Evolutionary conservation across 2,113 vertebrate species (phyloP).

Genomic region (Thunnus maccoyii): DNA sequence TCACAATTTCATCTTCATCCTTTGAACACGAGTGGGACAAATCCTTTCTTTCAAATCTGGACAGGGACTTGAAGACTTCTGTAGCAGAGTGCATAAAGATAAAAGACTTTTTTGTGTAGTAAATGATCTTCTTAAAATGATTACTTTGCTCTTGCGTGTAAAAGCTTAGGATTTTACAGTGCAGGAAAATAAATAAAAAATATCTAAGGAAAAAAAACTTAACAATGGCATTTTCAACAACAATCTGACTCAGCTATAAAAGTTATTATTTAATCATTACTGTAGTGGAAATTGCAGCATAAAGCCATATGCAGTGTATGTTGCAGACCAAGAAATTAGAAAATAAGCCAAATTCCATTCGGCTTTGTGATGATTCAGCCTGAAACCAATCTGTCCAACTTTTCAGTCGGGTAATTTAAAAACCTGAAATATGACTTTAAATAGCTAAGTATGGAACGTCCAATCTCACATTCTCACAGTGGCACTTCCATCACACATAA

Average conservation of each 20-base stretch:
- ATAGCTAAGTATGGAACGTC: slow-evolving; percentile 18
- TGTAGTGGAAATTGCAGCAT: slow-evolving; percentile 42
- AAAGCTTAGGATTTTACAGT: slow-evolving; percentile 50
- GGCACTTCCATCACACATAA: slow-evolving; percentile 27
- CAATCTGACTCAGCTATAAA: slow-evolving; percentile 46
- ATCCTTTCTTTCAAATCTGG: slow-evolving; percentile 71
- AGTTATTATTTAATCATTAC: slow-evolving; percentile 54
- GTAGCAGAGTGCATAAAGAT: slow-evolving; percentile 45
- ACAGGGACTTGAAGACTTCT: slow-evolving; percentile 60
- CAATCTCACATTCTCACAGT: slow-evolving; percentile 2
- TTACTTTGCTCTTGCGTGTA: slow-evolving; percentile 37
- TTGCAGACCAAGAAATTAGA: slow-evolving; percentile 64
- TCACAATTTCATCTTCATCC: slow-evolving; percentile 64
- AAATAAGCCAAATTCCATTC: slow-evolving; percentile 68
- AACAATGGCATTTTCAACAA: slow-evolving; percentile 18
- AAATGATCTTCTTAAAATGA: slow-evolving; percentile 67
- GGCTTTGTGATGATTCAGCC: slow-evolving; percentile 60
- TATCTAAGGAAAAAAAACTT: slow-evolving; percentile 33
- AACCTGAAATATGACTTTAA: slow-evolving; percentile 52
- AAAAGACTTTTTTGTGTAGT: slow-evolving; percentile 44
- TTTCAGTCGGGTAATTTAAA: slow-evolving; percentile 51
- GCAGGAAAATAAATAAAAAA: slow-evolving; percentile 28
- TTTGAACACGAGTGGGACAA: slow-evolving; percentile 65
- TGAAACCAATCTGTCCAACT: slow-evolving; percentile 59
- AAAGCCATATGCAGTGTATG: slow-evolving; percentile 47